phyloP scores from a whole-genome alignment of 1,140 invertebrate genomes.

The Dryas iulia region DNA sequence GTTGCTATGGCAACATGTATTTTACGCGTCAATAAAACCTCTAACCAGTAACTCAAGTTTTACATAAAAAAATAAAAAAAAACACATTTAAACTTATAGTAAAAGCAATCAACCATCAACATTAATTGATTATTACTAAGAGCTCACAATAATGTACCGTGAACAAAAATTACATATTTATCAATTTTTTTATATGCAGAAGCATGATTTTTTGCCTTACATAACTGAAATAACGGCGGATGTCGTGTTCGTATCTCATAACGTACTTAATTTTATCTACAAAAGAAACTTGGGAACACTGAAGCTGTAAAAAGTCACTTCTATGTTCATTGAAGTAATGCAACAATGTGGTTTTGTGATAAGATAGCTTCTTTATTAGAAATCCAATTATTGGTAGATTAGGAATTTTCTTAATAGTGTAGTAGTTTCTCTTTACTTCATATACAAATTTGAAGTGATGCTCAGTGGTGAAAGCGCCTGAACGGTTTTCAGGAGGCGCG shows the following conservation, averaged over 20 bases:
- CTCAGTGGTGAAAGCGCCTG: no score
- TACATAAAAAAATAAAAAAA: neutral
- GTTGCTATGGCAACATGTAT: no score
- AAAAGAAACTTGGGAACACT: neutral
- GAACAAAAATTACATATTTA: constrained; percentile 11
- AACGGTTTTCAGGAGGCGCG: no score
- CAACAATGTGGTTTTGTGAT: neutral
- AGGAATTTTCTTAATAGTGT: no score
- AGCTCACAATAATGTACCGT: constrained; percentile 6
- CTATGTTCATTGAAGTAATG: constrained; percentile 2
- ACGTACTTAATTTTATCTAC: neutral
- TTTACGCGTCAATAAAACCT: no score
- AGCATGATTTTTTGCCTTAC: constrained; percentile 22
- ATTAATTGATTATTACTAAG: neutral
- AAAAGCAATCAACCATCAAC: neutral
- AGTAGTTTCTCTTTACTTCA: no score
- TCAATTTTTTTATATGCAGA: constrained; percentile 10
- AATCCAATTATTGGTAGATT: no score
- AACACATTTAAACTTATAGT: neutral
- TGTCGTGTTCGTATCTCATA: constrained; percentile 15
- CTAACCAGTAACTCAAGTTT: no score
- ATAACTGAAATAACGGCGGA: constrained; percentile 24
- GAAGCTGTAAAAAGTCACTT: neutral
- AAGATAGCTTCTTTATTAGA: no score
- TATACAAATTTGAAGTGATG: no score